Conservation (phyloP, 37 sponge, comb jelly and placozoan species). For the Halichondria panicea region DNA sequence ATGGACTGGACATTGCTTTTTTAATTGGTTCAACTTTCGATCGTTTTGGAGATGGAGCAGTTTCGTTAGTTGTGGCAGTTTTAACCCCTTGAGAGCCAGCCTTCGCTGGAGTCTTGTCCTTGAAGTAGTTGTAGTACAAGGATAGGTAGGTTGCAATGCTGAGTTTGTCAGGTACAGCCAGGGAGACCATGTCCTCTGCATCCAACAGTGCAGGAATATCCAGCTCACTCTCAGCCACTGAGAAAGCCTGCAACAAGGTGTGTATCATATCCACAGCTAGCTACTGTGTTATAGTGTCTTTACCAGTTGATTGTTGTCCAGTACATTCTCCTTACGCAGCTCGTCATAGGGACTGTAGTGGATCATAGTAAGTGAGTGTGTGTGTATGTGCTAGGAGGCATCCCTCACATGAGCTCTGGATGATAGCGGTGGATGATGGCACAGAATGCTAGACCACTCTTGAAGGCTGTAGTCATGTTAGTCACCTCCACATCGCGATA, state of each 20-base stretch:
- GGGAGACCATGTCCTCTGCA: constrained; percentile 90
- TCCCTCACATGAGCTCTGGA: constrained; percentile 90
- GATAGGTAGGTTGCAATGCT: constrained; percentile 89
- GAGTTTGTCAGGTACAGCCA: constrained; percentile 90
- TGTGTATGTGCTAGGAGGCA: not conserved
- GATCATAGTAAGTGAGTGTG: not conserved
- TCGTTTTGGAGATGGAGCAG: constrained; percentile 16
- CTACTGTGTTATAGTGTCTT: constrained; percentile 21
- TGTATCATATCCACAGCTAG: not conserved
- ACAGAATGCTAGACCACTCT: constrained; percentile 92
- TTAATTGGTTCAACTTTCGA: constrained; percentile 7
- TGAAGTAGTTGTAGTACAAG: constrained; percentile 94
- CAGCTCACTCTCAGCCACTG: constrained; percentile 82
- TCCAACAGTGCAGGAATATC: constrained; percentile 89
- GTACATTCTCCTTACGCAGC: constrained; percentile 67
- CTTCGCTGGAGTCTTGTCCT: constrained; percentile 55
- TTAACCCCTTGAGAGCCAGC: not conserved
- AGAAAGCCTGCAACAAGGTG: constrained; percentile 65
- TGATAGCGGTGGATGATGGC: constrained; percentile 91
- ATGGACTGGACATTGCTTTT: not conserved
- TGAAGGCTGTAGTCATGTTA: constrained; percentile 90
- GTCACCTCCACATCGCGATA: constrained; percentile 82
- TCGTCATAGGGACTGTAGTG: constrained; percentile 68
- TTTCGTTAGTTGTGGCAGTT: not conserved
- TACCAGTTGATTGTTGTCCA: constrained; percentile 88